These are phyloP conservation scores for Sus cebifrons DNA, from an alignment of 2,797 vertebrate species.

Conservation along the genomic window DNA sequence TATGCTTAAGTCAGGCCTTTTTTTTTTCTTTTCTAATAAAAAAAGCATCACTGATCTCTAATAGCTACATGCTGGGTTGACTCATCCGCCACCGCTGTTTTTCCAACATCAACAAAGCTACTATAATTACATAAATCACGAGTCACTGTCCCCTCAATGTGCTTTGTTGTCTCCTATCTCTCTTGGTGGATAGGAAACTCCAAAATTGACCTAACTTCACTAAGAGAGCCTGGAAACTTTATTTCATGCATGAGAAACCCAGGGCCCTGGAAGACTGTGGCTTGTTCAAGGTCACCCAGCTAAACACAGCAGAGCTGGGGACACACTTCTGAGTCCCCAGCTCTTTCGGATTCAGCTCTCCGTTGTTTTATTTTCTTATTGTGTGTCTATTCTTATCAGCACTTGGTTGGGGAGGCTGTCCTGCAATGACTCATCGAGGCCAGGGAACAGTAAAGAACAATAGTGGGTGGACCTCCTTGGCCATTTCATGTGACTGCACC, in stretches of 20 bases:
- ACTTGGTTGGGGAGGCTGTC: slow-evolving; percentile 6
- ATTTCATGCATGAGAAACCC: neutral
- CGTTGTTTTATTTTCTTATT: neutral
- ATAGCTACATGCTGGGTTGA: slow-evolving; percentile 47
- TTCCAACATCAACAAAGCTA: slow-evolving; percentile 46
- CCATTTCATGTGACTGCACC: neutral
- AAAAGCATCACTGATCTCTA: neutral
- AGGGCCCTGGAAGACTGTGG: neutral
- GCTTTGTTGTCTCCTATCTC: neutral
- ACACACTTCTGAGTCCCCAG: neutral
- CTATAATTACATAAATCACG: slow-evolving; percentile 51
- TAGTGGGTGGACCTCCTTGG: neutral
- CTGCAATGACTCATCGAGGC: slow-evolving; percentile 41
- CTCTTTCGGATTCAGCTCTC: neutral
- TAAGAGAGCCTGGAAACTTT: slow-evolving; percentile 3
- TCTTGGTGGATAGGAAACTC: neutral
- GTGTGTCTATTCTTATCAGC: slow-evolving; percentile 26
- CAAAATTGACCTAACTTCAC: slow-evolving; percentile 30
- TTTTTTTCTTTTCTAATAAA: neutral
- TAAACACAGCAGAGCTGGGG: neutral
- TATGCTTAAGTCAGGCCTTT: neutral
- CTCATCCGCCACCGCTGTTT: slow-evolving; percentile 35
- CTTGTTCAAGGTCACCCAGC: neutral
- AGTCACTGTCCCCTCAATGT: neutral
- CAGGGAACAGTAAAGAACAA: neutral